Conservation (phyloP, 2,797 vertebrate species). For the Carapus acus region DNA sequence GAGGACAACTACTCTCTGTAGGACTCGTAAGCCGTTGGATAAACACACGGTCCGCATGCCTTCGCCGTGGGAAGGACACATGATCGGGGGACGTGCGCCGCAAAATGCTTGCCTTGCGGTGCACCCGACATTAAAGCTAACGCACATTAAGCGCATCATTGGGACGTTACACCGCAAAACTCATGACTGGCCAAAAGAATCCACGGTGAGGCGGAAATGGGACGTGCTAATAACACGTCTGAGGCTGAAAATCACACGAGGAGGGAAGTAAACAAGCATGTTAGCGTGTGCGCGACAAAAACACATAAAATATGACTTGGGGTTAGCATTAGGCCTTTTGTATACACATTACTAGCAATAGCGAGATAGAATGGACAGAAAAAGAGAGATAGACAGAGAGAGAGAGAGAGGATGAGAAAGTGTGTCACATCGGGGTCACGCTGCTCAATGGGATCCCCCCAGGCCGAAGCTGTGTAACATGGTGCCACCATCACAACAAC, state of each 20-base stretch:
- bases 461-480: constrained; percentile 41
- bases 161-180: not conserved
- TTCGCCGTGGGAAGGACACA: too few species aligned
- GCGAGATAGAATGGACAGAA: too few species aligned
- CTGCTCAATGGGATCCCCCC: constrained; percentile 39
- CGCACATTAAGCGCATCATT: constrained; percentile 9
- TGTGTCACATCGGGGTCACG: constrained; percentile 63
- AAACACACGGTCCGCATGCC: not conserved
- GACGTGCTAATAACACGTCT: too few species aligned
- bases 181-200: not conserved
- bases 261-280: too few species aligned
- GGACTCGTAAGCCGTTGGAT: not conserved
- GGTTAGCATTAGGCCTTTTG: too few species aligned
- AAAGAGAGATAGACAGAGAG: too few species aligned
- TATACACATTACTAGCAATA: too few species aligned
- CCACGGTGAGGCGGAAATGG: not conserved
- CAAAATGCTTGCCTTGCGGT: not conserved
- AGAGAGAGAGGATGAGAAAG: constrained; percentile 35
- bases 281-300: too few species aligned
- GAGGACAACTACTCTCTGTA: constrained; percentile 23
- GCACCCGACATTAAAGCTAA: not conserved
- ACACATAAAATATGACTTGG: not conserved
- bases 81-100: too few species aligned
- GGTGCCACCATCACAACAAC: constrained; percentile 36
- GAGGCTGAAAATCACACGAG: not conserved